These are phyloP conservation scores for Marmota monax DNA, from an alignment of 2,113 vertebrate species.

Conservation along the genomic window DNA sequence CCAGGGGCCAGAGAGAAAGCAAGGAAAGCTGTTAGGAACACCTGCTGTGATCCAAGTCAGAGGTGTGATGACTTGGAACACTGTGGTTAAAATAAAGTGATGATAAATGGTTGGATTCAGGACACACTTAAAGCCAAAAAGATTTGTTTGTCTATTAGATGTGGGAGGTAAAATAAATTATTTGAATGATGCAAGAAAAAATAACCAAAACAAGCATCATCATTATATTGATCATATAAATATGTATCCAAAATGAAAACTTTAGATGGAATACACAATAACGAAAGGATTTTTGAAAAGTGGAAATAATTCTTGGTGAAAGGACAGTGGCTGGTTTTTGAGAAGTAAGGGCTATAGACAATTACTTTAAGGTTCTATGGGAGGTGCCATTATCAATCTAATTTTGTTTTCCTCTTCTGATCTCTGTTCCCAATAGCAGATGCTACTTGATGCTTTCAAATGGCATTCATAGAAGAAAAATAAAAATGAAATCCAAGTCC, in stretches of 20 bases:
- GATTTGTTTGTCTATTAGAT: background rate
- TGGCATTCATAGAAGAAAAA: background rate
- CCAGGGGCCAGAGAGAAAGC: background rate
- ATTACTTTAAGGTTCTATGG: background rate
- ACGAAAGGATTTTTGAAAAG: conserved; percentile 24
- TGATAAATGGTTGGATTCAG: background rate
- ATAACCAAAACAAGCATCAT: background rate
- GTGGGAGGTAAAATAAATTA: conserved; percentile 29
- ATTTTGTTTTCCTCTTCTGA: conserved; percentile 25
- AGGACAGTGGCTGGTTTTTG: background rate
- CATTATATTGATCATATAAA: background rate
- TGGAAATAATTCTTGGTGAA: background rate
- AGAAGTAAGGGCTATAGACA: background rate
- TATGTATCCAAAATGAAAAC: conserved; percentile 48
- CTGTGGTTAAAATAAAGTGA: background rate
- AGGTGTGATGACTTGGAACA: background rate
- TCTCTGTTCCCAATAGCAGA: background rate
- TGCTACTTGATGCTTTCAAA: background rate
- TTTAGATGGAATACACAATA: background rate
- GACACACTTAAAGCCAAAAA: background rate
- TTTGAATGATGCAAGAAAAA: background rate
- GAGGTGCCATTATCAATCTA: background rate
- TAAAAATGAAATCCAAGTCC: background rate
- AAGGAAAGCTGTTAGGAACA: background rate
- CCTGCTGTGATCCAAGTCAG: background rate